Base-by-base conservation (phyloP, 2,888 invertebrate genomes). In the Drosophila mercatorum region DNA sequence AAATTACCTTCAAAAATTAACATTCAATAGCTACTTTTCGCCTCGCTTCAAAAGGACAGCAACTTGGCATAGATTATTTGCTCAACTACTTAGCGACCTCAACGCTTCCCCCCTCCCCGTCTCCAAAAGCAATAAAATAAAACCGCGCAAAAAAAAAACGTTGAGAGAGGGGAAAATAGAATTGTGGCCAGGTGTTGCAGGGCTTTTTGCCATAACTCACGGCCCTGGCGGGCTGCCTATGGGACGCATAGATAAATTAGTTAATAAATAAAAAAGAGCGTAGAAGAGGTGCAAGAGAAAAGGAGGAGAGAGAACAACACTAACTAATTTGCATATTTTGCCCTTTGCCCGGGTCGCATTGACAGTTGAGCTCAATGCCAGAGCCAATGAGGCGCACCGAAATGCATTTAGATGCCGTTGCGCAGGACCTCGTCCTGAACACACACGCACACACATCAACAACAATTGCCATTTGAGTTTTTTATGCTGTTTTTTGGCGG, bases 301-400 rank as follows among this genome's bases (percentile, higher is more conserved):
- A 22, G 2, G 70, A 10, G 5, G 55, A 53, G 5, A 17, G 22
- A 10, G 26, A 60, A 71, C 75, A 78, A 80, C 66, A 64, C 70
- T 61, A 75, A 76, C 90, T 90, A 88, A 90, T 90, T 90, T 90
- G 91, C 89, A 90, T 90, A 90, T 90, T 91, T 89, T 83, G 83
- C 89, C 90, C 81, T 81, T 80, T 85, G 71, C 74, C 53, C 51
- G 52, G 65, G 65, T 63, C 63, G 59, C 70, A 84, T 88, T 88
- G 85, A 88, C 88, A 84, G 81, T 87, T 83, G 70, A 46, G 69
- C 69, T 77, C 79, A 76, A 79, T 75, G 80, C 80, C 76, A 75
- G 66, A 77, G 74, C 78, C 84, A 89, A 81, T 85, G 91, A 89
- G 81, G 89, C 85, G 87, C 79, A 80, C 81, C 81, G 70, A 82